Evolutionary conservation across 1,140 invertebrate genomes (phyloP), one percentile per base, ranked within the genome.

Genomic region (Formica exsecta): DNA sequence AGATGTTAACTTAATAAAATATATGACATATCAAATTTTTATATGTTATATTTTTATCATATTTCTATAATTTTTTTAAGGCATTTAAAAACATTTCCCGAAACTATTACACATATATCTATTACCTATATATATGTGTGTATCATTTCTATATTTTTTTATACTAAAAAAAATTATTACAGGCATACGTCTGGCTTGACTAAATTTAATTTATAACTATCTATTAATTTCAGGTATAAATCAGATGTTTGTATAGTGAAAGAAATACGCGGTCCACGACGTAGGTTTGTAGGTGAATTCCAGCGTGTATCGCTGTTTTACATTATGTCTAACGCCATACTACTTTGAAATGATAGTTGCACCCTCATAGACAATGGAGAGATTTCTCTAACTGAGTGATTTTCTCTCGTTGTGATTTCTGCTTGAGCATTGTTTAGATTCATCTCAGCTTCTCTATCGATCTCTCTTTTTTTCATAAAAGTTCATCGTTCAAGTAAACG

Each of bases 401-500:
- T 68, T 80, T 79, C 13, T 44, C 16, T 38, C n/a, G 11, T 80
- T 54, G 44, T 32, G 9, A 70, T 57, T 70, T 51, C 25, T 70
- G 36, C 13, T 70, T 16, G 48, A 25, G 77, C 44, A 80, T 80
- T 79, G 65, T 80, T 57, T 41, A 16, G 44, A 54, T 54, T 70
- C 5, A 80, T 70, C 65, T 70, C 48, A 41, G 44, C 22, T 70
- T 38, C 32, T 70, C 22, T 70, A 80, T 19, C n/a, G 22, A 41
- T 57, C 32, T 54, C 29, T 51, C n/a, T n/a, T 70, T 19, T 48
- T 76, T 61, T 62, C 38, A 57, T 70, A 19, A 70, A 70, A 80
- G 16, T 57, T 80, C 22, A 70, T 54, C 64, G 32, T 80, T 54
- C 64, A 80, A 80, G 13, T 57, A 70, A 77, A 11, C 29, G 44